A percentile compares a stretch with the other conserved stretches of the same genome.
phyloP scores from a whole-genome alignment of 2,888 invertebrate species.

The Scaptomyza flava region DNA sequence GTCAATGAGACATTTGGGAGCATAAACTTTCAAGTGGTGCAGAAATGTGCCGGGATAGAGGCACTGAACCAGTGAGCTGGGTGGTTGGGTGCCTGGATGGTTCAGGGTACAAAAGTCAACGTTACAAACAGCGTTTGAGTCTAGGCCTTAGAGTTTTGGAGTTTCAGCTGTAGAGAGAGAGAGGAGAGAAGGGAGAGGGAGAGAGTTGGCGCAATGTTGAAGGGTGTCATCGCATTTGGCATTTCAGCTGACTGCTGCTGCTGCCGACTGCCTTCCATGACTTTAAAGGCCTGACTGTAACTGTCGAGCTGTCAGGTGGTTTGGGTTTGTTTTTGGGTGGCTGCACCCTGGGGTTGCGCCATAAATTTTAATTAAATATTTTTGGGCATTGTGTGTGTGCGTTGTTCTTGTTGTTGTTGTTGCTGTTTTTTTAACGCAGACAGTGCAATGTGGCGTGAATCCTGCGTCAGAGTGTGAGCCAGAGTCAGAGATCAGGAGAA shows the following conservation, averaged over 20 bases:
- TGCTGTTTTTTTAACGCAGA: constrained; percentile 37
- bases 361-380: constrained; percentile 80
- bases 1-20: constrained; percentile 75
- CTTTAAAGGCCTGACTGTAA: neutral
- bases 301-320: constrained; percentile 41
- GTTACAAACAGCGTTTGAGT: constrained; percentile 20
- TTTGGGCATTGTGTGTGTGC: constrained; percentile 47
- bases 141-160: constrained; percentile 4
- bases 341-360: constrained; percentile 64
- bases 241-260: constrained; percentile 42
- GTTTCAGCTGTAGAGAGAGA: neutral
- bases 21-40: constrained; percentile 50
- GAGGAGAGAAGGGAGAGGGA: neutral
- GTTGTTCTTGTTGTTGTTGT: constrained; percentile 15
- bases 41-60: constrained; percentile 7
- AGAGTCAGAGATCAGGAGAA: constrained; percentile 49
- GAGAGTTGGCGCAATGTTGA: constrained; percentile 37
- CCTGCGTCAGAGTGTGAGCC: constrained; percentile 39
- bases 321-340: constrained; percentile 34
- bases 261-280: neutral
- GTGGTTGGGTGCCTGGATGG: neutral
- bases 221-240: constrained; percentile 65
- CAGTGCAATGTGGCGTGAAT: constrained; percentile 51
- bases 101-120: constrained; percentile 12
- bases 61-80: constrained; percentile 13